Percentiles rank a stretch among this genome's conserved stretches.
phyloP scores from a whole-genome alignment of 1,140 invertebrate species.

The Zeugodacus cucurbitae region DNA sequence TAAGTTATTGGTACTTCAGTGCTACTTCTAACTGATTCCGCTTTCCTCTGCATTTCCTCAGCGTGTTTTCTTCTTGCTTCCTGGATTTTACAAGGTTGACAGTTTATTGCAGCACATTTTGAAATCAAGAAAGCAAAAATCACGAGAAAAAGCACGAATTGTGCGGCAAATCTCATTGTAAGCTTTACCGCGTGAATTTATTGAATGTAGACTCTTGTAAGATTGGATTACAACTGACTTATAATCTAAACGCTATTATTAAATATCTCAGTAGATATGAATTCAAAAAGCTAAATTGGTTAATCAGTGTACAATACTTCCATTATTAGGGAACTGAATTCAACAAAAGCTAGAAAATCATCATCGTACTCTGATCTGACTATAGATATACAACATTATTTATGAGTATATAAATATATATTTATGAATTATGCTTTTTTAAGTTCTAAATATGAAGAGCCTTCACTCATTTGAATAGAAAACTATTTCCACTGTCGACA shows the following conservation, averaged over 20 bases:
- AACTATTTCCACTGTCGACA: too few relatives aligned
- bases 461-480: too few relatives aligned
- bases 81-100: conserved; percentile 56
- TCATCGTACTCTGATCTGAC: too few relatives aligned
- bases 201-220: neutral
- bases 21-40: neutral
- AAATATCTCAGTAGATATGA: neutral
- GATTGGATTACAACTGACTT: neutral
- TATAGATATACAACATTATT: too few relatives aligned
- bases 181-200: neutral
- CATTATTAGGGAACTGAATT: too few relatives aligned
- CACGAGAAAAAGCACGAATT: conserved; percentile 32
- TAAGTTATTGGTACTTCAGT: neutral
- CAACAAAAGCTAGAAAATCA: too few relatives aligned
- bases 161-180: neutral
- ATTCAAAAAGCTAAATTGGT: neutral
- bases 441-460: too few relatives aligned
- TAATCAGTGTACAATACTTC: too few relatives aligned
- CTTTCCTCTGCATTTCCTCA: conserved; percentile 43
- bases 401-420: too few relatives aligned
- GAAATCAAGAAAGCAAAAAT: conserved; percentile 49
- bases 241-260: too few relatives aligned
- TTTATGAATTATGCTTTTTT: too few relatives aligned
- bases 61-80: conserved; percentile 54
- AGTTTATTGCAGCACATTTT: conserved; percentile 51